Evolutionary conservation across 37 sponge, comb jelly and placozoan species (phyloP), one percentile per base, ranked within the genome.

Genomic region (Corticium candelabrum): DNA sequence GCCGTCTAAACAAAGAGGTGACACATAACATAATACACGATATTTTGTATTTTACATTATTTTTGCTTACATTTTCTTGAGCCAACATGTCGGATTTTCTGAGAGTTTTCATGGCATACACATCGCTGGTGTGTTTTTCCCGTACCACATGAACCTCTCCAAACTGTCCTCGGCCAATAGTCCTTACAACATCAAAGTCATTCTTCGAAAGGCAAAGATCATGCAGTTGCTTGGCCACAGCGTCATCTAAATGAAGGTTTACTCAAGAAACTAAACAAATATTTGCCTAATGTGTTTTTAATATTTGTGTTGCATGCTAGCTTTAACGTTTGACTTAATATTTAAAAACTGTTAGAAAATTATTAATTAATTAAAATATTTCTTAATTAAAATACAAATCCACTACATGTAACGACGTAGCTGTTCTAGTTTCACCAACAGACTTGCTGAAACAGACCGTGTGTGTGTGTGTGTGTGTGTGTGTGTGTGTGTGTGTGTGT

Each of bases 101-200:
- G 84, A 98, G 88, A 2, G 87, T 79, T 68, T 98, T 98, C 99
- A 98, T 98, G 41, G 99, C 99, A 78, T 67, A 94, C 3, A 90
- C 79, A 31, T 84, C 80, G 0, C 86, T 84, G 37, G 90, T 90
- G 85, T 88, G 67, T 82, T 82, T 91, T 86, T 94, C 96, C 2
- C 68, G 39, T 0, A 94, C 95, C 29, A 98, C 87, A 37, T 80
- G 85, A 5, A 96, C 96, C 87, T 98, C 99, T 39, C 99, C 99
- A 84, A 94, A 98, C 41, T 94, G 96, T 1, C 99, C 99, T 62
- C 87, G 75, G 5, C 99, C 99, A 33, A 98, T 90, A 32, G 89
- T 84, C 39, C 79, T 76, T 84, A 82, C 87, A 33, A 84, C 77
- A 38, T 87, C 88, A 80, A 98, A 98, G 69, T 98, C 93, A 1